These are phyloP conservation scores for Nomada fabriciana DNA, from an alignment of 2,888 invertebrate species.

Conservation along the genomic window DNA sequence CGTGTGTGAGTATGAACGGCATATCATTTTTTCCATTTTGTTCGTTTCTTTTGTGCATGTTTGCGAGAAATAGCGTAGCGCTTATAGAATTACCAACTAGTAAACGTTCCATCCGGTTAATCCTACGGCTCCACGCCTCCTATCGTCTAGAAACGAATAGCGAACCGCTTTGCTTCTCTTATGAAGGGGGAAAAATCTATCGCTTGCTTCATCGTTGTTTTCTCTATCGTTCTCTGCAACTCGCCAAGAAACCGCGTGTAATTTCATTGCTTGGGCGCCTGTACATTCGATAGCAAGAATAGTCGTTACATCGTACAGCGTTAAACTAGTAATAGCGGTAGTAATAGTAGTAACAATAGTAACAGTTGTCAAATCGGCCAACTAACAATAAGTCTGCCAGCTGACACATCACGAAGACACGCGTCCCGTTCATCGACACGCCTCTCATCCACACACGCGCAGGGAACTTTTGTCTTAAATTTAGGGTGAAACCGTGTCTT, in stretches of 20 bases:
- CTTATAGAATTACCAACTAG: constrained; percentile 1
- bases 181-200: neutral
- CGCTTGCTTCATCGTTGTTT: constrained; percentile 38
- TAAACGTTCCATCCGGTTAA: neutral
- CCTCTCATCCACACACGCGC: constrained; percentile 40
- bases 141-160: constrained; percentile 17
- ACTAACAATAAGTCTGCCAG: constrained; percentile 17
- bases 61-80: constrained; percentile 36
- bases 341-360: constrained; percentile 64
- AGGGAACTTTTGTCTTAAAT: constrained; percentile 60
- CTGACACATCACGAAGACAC: constrained; percentile 45
- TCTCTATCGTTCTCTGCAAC: constrained; percentile 10
- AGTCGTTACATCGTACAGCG: constrained; percentile 54
- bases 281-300: constrained; percentile 55
- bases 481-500: constrained; percentile 37
- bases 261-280: constrained; percentile 13
- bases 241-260: constrained; percentile 11
- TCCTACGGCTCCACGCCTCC: neutral
- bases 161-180: constrained; percentile 11
- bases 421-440: constrained; percentile 38
- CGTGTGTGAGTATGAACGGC: constrained; percentile 5
- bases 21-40: neutral
- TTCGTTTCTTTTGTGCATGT: constrained; percentile 39
- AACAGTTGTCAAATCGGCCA: constrained; percentile 49
- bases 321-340: constrained; percentile 56